Conservation (phyloP, 1,140 invertebrate species). For the Campoletis sonorensis region DNA sequence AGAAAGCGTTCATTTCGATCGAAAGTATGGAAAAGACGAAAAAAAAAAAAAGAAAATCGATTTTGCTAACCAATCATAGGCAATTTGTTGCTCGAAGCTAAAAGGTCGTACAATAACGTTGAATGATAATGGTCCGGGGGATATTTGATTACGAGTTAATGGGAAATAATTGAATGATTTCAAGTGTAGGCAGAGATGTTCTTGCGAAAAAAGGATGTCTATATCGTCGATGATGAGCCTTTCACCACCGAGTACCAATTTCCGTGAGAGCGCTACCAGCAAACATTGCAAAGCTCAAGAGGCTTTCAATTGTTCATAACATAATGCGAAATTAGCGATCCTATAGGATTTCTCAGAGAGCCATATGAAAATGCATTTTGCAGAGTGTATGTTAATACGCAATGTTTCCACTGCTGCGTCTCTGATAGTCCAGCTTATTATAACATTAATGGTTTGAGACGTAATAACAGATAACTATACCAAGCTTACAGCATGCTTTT, state of each 20-base stretch:
- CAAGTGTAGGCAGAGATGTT: background rate
- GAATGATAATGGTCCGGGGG: background rate
- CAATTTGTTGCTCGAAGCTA: background rate
- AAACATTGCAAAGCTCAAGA: conserved; percentile 13
- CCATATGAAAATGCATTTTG: background rate
- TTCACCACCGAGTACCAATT: background rate
- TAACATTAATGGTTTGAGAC: conserved; percentile 34
- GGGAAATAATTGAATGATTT: background rate
- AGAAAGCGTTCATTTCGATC: background rate
- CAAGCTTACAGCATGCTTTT: conserved; percentile 27
- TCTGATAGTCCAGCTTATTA: conserved; percentile 9
- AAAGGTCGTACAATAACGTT: background rate
- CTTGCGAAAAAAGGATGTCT: background rate
- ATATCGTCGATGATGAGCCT: background rate
- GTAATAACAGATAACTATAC: conserved; percentile 36
- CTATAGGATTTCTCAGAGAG: background rate
- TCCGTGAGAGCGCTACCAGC: background rate
- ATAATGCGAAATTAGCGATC: background rate
- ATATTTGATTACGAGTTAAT: background rate
- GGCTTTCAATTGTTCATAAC: conserved; percentile 14
- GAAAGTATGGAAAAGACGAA: too few relatives aligned
- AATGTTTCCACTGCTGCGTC: background rate
- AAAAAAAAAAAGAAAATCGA: conserved; percentile 27
- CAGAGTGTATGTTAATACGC: background rate
- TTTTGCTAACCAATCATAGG: background rate